Percentiles rank a stretch among this genome's conserved stretches.
phyloP scores from a whole-genome alignment of 2,888 invertebrate species.

The Limnephilus auricula region DNA sequence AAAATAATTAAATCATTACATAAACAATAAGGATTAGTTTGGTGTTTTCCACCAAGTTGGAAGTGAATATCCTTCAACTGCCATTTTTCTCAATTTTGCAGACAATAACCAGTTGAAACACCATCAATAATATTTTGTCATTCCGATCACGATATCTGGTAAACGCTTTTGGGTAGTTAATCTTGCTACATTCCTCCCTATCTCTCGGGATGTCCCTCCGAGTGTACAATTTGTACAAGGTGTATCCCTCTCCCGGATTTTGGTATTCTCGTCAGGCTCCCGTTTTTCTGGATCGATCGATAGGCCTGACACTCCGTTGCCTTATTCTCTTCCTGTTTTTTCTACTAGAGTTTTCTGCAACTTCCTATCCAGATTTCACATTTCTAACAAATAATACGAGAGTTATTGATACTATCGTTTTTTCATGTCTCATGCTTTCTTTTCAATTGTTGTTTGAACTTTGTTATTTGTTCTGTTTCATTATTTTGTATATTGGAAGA shows the following conservation, averaged over 20 bases:
- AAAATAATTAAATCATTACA: too few relatives aligned
- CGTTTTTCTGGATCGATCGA: conserved; percentile 24
- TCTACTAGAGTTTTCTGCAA: background rate
- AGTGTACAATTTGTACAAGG: conserved; percentile 20
- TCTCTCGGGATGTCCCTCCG: background rate
- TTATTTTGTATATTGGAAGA: background rate
- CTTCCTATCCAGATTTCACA: conserved; percentile 8
- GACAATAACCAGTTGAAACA: background rate
- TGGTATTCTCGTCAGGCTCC: conserved; percentile 21
- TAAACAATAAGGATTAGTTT: too few relatives aligned
- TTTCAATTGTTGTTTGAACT: background rate
- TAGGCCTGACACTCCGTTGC: background rate
- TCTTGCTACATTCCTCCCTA: conserved; percentile 4
- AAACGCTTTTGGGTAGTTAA: conserved; percentile 28
- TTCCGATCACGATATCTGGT: conserved; percentile 8
- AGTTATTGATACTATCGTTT: background rate
- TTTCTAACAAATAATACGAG: background rate
- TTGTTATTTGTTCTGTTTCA: background rate
- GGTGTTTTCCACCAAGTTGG: background rate
- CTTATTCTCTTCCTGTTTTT: conserved; percentile 2
- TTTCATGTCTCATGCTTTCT: background rate
- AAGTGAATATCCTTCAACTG: background rate
- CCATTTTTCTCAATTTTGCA: background rate
- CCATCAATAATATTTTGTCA: background rate
- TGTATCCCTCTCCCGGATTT: conserved; percentile 2